Base-by-base conservation (phyloP, 2,888 invertebrate species). In the Aricia artaxerxes region DNA sequence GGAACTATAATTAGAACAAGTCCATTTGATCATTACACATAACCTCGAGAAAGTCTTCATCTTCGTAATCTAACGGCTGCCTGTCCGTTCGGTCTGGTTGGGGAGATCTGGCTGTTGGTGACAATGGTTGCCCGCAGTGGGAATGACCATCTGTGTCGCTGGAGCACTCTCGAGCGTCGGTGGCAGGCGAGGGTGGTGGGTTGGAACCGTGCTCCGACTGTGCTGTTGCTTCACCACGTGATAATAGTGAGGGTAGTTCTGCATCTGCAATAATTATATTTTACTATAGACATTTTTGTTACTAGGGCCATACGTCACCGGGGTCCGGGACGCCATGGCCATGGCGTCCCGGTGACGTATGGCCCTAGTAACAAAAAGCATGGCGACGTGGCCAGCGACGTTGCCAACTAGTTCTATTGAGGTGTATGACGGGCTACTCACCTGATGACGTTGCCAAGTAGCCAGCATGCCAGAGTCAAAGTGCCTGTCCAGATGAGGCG, bases 151-250 rank as follows among this genome's bases (percentile, higher is more conserved):
- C 95, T n/a, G 95, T 95, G 86, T 96, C 97, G 80, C 96, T 96
- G 82, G 96, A 96, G 85, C 95, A 94, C 73, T 96, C 96, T 80
- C 95, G 95, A 24, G 96, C 96, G 88, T 97, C 97, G 0, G 97
- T 97, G 57, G 96, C 97, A 0, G 97, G 97, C 44, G 97, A 97
- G 5, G 97, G 97, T 13, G 97, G 97, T 75, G 97, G 97, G 92
- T 97, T 97, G 1, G 95, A 96, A 78, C 95, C 94, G 83, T 95
- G 95, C 86, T 95, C 95, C 38, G 96, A 95, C 80, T 95, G 94
- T 44, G 88, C 91, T 0, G 91, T 88, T 61, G 95, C 91, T 86
- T 97, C 96, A 31, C 96, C 95, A 80, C 96, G 94, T 0, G 96
- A 96, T 53, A 96, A 85, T 5, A 97, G 86, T 16, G 96, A 95